Percentiles rank a stretch among this genome's conserved stretches.
phyloP scores from a whole-genome alignment of 1,140 invertebrate genomes.

The Steinernema feltiae region DNA sequence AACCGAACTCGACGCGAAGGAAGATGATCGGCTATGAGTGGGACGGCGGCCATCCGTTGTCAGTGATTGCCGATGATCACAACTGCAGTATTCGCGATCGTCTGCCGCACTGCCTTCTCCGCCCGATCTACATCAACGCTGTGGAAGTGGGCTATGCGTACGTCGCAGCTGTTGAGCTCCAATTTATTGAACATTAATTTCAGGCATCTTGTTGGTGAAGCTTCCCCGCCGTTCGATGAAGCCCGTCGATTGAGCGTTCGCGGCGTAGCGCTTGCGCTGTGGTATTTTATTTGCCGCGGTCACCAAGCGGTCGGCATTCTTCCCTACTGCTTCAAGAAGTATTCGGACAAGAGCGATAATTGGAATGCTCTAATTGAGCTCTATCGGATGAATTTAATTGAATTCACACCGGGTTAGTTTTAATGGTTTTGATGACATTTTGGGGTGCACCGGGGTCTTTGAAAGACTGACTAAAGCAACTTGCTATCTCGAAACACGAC shows the following conservation, averaged over 20 bases:
- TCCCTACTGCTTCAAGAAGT: constrained; percentile 36
- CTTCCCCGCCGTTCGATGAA: constrained; percentile 5
- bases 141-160: constrained; percentile 37
- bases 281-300: constrained; percentile 34
- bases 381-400: constrained; percentile 35
- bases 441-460: too few relatives aligned
- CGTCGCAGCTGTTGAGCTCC: neutral
- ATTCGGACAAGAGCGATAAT: constrained; percentile 27
- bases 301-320: constrained; percentile 31
- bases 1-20: too few relatives aligned
- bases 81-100: constrained; percentile 17
- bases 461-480: too few relatives aligned
- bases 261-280: constrained; percentile 32
- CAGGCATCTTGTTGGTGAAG: neutral
- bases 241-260: constrained; percentile 26
- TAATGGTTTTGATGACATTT: too few relatives aligned
- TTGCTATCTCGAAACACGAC: too few relatives aligned
- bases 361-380: constrained; percentile 31
- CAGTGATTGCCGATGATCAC: constrained; percentile 16
- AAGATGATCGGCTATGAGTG: constrained; percentile 17
- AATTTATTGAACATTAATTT: neutral
- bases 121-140: constrained; percentile 33
- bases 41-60: constrained; percentile 17
- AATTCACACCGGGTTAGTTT: constrained; percentile 31
- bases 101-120: constrained; percentile 8